Evolutionary conservation across 2,797 vertebrate species (phyloP).

Genomic region (Falco peregrinus): DNA sequence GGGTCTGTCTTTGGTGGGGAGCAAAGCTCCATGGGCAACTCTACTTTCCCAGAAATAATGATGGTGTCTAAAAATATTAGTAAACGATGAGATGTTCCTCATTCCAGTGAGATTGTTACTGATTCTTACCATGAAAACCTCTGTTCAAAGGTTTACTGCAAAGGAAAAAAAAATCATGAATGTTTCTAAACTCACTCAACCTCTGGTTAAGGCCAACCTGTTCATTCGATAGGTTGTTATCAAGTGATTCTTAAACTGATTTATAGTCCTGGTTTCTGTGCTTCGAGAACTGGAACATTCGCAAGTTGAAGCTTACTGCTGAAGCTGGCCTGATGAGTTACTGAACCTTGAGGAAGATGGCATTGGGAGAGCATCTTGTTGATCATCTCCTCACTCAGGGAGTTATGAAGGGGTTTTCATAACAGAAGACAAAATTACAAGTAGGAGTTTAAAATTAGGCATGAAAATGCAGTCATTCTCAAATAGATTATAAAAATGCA

Average conservation of each 20-base stretch:
- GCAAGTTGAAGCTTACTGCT: neutral
- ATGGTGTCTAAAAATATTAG: neutral
- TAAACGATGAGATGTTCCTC: neutral
- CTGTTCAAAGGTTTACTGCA: neutral
- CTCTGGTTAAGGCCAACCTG: neutral
- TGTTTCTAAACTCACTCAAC: neutral
- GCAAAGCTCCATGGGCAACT: neutral
- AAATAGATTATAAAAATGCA: neutral
- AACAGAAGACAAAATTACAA: conserved; percentile 30
- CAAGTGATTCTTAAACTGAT: neutral
- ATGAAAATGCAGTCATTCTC: conserved; percentile 7
- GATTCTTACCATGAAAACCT: neutral
- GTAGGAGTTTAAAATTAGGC: conserved; percentile 37
- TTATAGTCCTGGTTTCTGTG: neutral
- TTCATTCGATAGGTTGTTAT: neutral
- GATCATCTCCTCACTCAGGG: neutral
- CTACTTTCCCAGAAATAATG: neutral
- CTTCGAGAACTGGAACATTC: neutral
- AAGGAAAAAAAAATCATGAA: neutral
- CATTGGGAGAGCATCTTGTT: neutral
- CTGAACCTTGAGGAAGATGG: neutral
- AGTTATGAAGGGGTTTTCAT: neutral
- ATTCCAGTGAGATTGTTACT: neutral
- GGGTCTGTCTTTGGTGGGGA: neutral
- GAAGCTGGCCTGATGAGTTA: neutral